Evolutionary conservation across 2,888 invertebrate species (phyloP), one percentile per base, ranked within the genome.

Genomic region (Amphipyra tragopoginis): DNA sequence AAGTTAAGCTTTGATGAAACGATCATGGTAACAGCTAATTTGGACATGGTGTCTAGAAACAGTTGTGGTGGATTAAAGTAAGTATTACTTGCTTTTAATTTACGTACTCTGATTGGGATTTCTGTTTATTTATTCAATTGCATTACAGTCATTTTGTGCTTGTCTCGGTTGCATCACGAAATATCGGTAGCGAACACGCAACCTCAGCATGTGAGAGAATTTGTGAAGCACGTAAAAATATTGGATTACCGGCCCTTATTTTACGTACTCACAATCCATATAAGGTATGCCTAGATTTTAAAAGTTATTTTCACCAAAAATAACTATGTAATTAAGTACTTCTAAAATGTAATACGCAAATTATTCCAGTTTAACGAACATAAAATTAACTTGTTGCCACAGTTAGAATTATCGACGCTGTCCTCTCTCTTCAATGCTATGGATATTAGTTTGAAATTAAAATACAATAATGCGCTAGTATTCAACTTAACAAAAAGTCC

Each of bases 401-500:
- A 29, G 7, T 29, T 29, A 7, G 29, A 29, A 29, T 29, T 29
- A 29, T 7, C 29, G 29, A 29, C 29, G 6, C 0, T 29, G 7
- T 5, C 29, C 5, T 5, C 29, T 29, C 29, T 29, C 6, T 29
- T 29, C 7, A 29, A 29, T 7, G 29, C 29, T 7, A 29, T 29
- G 29, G 29, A 29, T 29, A 29, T 29, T 7, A 7, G 29, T 29
- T 29, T 29, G 7, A 29, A 29, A 29, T 29, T 7, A 5, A 29
- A 29, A 7, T 7, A 29, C 5, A 29, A 29, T 4, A 29, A 29
- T 29, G 29, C 21, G 21, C 21, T 77, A 5, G 77, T 82, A 0
- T 82, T 76, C 52, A 79, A 86, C 71, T 51, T 49, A 7, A 0
- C 10, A 8, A 11, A 34, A 1, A 7, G 10, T 5, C 4, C 11